Conservation (phyloP, 2,797 vertebrate species). For the Peromyscus nudipes region DNA sequence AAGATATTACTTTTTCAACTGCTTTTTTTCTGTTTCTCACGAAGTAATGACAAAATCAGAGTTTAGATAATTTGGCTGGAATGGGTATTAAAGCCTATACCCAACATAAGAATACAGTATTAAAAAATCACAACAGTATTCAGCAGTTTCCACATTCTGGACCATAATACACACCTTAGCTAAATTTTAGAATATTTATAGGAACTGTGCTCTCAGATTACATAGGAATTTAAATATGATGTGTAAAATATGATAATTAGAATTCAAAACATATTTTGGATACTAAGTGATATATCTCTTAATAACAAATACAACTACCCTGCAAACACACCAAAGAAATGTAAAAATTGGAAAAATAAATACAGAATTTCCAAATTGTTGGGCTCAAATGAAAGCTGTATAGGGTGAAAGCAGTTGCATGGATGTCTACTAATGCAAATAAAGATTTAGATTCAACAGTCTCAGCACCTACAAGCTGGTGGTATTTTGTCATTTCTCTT, state of each 20-base stretch:
- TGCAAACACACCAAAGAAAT: not conserved
- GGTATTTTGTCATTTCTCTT: not conserved
- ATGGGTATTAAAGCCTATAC: not conserved
- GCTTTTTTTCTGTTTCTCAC: not conserved
- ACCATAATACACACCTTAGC: not conserved
- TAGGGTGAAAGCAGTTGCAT: not conserved
- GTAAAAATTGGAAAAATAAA: not conserved
- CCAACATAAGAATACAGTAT: not conserved
- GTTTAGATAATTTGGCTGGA: not conserved
- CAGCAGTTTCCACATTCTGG: not conserved
- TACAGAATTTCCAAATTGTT: not conserved
- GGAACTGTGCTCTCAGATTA: not conserved
- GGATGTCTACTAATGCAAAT: not conserved
- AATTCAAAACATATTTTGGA: not conserved
- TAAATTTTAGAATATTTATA: not conserved
- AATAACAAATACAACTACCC: not conserved
- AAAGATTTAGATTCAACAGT: not conserved
- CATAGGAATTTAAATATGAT: not conserved
- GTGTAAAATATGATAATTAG: not conserved
- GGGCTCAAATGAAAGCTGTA: not conserved
- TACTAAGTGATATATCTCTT: not conserved
- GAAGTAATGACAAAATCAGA: not conserved
- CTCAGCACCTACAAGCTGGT: not conserved
- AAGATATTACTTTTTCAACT: not conserved
- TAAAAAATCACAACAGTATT: not conserved